phyloP scores from a whole-genome alignment of 2,113 vertebrate genomes.

The Turnix velox region DNA sequence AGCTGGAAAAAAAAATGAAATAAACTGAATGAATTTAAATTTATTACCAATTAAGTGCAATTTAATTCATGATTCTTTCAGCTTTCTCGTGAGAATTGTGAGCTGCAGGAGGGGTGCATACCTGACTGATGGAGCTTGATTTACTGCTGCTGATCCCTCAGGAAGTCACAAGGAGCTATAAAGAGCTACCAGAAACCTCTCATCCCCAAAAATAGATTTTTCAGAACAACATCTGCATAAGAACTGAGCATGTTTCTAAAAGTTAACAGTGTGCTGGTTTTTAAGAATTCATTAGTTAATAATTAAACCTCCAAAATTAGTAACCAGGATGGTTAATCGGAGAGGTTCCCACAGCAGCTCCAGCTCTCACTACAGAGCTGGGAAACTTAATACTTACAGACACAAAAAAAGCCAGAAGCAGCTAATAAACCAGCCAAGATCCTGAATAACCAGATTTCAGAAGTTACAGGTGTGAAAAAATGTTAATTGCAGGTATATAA shows the following conservation, averaged over 20 bases:
- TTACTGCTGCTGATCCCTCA: background rate
- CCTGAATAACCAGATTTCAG: background rate
- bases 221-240: conserved; percentile 15
- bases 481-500: background rate
- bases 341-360: background rate
- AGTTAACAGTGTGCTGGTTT: background rate
- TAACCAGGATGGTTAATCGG: background rate
- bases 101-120: background rate
- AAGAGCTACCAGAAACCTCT: conserved; percentile 9
- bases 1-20: background rate
- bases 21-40: conserved; percentile 55
- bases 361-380: background rate
- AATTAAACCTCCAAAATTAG: conserved; percentile 1
- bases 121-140: conserved; percentile 18
- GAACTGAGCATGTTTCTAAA: conserved; percentile 15
- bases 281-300: background rate
- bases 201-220: background rate
- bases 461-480: background rate
- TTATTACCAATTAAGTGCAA: conserved; percentile 52
- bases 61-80: conserved; percentile 40
- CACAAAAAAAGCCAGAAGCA: background rate
- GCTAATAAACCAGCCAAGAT: background rate
- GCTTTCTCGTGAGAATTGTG: conserved; percentile 3
- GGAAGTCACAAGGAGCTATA: background rate
- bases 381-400: background rate